phyloP scores from a whole-genome alignment of 2,888 invertebrate species.

The Metopia argyrocephala region DNA sequence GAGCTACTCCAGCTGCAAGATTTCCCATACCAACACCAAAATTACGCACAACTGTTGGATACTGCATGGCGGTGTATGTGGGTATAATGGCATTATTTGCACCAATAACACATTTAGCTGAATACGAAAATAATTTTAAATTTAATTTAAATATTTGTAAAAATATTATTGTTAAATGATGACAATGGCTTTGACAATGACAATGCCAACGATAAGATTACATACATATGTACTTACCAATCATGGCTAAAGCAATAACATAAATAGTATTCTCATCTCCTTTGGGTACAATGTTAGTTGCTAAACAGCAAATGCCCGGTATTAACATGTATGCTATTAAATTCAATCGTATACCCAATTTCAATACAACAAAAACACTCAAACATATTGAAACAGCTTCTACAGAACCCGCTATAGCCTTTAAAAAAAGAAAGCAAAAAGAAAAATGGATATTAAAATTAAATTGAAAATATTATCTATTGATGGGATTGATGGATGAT shows the following conservation, averaged over 20 bases:
- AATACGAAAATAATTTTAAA: conserved; percentile 22
- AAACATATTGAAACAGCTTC: conserved; percentile 87
- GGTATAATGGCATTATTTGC: conserved; percentile 89
- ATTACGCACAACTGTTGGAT: conserved; percentile 85
- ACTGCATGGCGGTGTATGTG: conserved; percentile 85
- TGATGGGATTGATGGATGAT: neutral
- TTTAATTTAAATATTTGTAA: conserved; percentile 41
- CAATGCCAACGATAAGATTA: conserved; percentile 33
- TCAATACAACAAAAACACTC: conserved; percentile 85
- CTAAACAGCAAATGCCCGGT: conserved; percentile 85
- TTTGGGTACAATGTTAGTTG: conserved; percentile 80
- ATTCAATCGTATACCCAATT: conserved; percentile 85
- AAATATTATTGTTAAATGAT: conserved; percentile 15
- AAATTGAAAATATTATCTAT: too few species aligned
- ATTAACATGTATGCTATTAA: conserved; percentile 84
- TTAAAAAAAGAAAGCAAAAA: too few species aligned
- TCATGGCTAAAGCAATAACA: conserved; percentile 84
- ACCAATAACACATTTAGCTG: conserved; percentile 86
- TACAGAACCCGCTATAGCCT: conserved; percentile 83
- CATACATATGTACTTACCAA: too few species aligned
- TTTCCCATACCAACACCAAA: conserved; percentile 87
- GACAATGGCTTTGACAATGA: conserved; percentile 11
- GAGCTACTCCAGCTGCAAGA: conserved; percentile 86
- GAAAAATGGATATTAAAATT: too few species aligned
- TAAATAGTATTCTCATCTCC: conserved; percentile 80